These are phyloP conservation scores for Ricordea florida DNA, from an alignment of 92 coral and sea anemone species.

Conservation along the genomic window DNA sequence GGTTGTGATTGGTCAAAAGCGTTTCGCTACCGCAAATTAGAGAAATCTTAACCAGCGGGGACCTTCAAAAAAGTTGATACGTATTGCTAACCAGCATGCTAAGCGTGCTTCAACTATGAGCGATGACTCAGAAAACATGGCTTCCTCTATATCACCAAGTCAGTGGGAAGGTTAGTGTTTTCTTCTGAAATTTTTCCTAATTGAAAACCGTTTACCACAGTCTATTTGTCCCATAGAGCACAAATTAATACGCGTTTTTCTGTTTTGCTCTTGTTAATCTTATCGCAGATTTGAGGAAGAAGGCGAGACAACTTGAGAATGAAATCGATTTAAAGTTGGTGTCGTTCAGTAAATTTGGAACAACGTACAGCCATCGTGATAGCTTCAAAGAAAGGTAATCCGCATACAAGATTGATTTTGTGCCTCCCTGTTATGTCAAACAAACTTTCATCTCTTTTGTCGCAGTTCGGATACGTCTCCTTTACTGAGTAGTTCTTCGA, in stretches of 20 bases:
- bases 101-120: conserved; percentile 46
- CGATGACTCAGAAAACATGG: conserved; percentile 92
- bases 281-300: conserved; percentile 81
- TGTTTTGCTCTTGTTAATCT: not conserved
- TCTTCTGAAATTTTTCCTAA: not conserved
- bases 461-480: conserved; percentile 92
- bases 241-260: not conserved
- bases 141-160: conserved; percentile 75
- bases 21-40: not conserved
- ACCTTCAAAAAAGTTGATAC: conserved; percentile 51
- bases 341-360: conserved; percentile 98
- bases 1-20: conserved; percentile 16
- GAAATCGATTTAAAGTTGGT: conserved; percentile 96
- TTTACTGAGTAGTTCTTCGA: conserved; percentile 87
- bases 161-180: conserved; percentile 91
- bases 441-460: not conserved
- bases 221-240: no score
- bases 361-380: conserved; percentile 87
- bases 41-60: conserved; percentile 20
- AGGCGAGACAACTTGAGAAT: conserved; percentile 97
- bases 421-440: not conserved
- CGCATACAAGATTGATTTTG: not conserved
- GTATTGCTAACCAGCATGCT: conserved; percentile 70
- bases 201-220: no score
- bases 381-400: conserved; percentile 74